Conservation (phyloP, 2,888 invertebrate species). For the Polyommatus icarus region DNA sequence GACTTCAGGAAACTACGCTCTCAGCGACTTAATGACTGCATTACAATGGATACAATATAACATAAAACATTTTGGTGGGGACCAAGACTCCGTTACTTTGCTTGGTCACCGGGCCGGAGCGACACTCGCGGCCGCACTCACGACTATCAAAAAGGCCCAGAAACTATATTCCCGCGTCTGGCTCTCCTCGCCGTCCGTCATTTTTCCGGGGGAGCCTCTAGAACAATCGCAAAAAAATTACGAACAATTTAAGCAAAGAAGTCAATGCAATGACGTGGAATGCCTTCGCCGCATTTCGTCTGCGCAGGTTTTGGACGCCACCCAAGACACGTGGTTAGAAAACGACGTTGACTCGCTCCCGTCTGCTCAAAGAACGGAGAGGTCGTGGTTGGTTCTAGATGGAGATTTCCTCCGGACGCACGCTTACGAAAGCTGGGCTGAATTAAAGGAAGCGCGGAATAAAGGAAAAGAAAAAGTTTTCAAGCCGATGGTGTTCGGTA, state of each 20-base stretch:
- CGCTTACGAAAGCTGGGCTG: constrained; percentile 83
- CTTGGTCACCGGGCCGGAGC: constrained; percentile 93
- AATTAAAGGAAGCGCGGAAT: constrained; percentile 61
- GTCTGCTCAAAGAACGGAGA: constrained; percentile 81
- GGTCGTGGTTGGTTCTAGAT: constrained; percentile 89
- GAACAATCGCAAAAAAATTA: constrained; percentile 82
- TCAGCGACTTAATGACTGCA: constrained; percentile 88
- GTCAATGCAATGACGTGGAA: constrained; percentile 78
- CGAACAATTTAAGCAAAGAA: constrained; percentile 80
- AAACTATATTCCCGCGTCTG: constrained; percentile 88
- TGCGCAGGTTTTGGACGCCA: constrained; percentile 82
- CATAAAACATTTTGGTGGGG: constrained; percentile 91
- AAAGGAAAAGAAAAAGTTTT: constrained; percentile 68
- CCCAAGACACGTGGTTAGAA: constrained; percentile 86
- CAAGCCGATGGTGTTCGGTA: constrained; percentile 84
- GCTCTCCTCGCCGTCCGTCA: constrained; percentile 88
- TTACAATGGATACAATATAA: constrained; percentile 90
- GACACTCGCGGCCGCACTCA: constrained; percentile 88
- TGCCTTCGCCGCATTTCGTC: constrained; percentile 80
- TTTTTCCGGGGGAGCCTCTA: constrained; percentile 84
- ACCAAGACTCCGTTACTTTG: constrained; percentile 87
- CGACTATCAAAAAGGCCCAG: constrained; percentile 80
- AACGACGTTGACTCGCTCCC: constrained; percentile 82
- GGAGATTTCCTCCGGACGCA: constrained; percentile 84
- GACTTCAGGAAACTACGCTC: constrained; percentile 92